Base-by-base conservation (phyloP, 2,113 vertebrate genomes). In the Phyllostomus hastatus region DNA sequence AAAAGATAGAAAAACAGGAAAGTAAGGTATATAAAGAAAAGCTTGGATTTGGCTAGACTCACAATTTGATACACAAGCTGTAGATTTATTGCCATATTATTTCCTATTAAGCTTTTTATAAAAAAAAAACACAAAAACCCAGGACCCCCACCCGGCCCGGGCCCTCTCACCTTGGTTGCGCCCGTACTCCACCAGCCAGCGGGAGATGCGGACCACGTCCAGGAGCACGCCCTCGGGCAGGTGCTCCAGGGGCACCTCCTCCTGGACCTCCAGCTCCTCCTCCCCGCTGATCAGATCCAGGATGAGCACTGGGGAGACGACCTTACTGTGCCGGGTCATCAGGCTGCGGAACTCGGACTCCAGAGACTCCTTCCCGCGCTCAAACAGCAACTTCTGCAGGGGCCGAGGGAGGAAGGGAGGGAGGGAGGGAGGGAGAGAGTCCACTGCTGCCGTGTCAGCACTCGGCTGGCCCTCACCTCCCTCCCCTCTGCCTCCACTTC, bases 151-250 rank as follows among this genome's bases (percentile, higher is more conserved):
- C 12, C 66, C 48, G 6, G 26, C 59, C 8, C 1, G 46, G 73
- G 7, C 50, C 46, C 31, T 1, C 97, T 91, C 94, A 99, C 99
- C 99, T 98, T 99, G 99, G 97, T 99, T 99, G 86, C 99, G 99
- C 90, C 99, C 99, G 0, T 99, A 99, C 3, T 99, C 99, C 98
- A 99, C 99, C 97, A 99, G 99, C 99, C 99, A 99, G 85, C 99
- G 98, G 3, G 99, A 99, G 95, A 99, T 99, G 92, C 99, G 99
- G 98, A 99, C 98, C 97, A 99, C 98, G 28, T 99, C 99, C 4
- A 99, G 99, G 16, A 99, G 98, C 61, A 99, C 99, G 0, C 98
- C 98, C 89, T 99, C 99, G 0, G 99, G 99, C 4, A 99, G 99
- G 92, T 99, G 99, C 87, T 99, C 99, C 97, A 99, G 98, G 12